Evolutionary conservation across 2,888 invertebrate genomes (phyloP), one percentile per base, ranked within the genome.

Genomic region (Xylocampa areola): DNA sequence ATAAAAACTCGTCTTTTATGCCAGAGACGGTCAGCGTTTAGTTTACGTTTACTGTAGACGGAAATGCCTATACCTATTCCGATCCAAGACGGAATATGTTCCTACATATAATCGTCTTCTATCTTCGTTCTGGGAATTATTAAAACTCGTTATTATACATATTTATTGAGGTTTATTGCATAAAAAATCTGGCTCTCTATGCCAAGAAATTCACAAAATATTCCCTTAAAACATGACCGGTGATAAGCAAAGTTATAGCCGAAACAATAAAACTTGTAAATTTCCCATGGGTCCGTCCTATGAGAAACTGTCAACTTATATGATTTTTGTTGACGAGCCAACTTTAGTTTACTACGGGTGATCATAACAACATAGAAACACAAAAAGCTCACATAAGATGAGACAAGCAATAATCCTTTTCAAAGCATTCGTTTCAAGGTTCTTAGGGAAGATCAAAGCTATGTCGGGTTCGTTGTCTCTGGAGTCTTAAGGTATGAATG

Each of bases 361-460:
- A 29, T 45, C 35, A 41, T 61, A 41, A 61, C 60, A 57, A 45
- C 59, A 37, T 23, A 19, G 14, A 40, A 40, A 65, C 13, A 36
- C 21, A 32, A 63, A 63, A 44, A 33, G 32, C 16, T 44, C 13
- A 2, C 27, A 10, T 64, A 37, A 44, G 40, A 49, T 29, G 23
- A 23, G 33, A 23, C 13, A 1, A 19, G 23, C 57, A 55, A 44
- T 76, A 73, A 82, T 77, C 74, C 52, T 51, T 71, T 72, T 66
- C 70, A 61, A 69, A 73, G 73, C 70, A 64, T 76, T 80, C 75
- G 69, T 70, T 77, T 68, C 58, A 72, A 59, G 57, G 68, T 67
- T 71, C 70, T 75, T 71, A 75, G 53, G 60, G 40, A 35, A 69
- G 76, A 78, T 77, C 73, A 78, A 72, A 73, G 51, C 47, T 55